Percentiles rank a stretch among this genome's conserved stretches.
Conservation (phyloP, 2,113 vertebrate species). For the Salvator merianae region DNA sequence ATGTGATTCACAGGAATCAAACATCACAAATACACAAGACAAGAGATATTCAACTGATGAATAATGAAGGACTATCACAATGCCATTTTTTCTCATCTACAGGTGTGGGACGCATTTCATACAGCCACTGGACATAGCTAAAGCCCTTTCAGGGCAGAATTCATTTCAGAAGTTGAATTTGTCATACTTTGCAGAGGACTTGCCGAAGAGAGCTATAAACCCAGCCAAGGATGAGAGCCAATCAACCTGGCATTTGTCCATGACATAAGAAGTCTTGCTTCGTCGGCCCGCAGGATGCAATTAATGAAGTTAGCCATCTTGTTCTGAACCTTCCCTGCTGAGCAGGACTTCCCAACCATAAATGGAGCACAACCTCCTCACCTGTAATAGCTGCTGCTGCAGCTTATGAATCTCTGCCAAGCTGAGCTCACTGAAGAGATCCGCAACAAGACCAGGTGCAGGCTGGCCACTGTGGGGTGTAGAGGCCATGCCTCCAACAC, state of each 20-base stretch:
- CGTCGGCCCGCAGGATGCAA: neutral
- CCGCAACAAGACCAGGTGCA: constrained; percentile 79
- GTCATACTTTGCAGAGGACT: neutral
- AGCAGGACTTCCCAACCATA: neutral
- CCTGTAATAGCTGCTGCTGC: constrained; percentile 84
- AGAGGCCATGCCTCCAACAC: constrained; percentile 73
- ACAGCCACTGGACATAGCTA: no score
- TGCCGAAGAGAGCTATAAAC: neutral
- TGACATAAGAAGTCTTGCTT: no score
- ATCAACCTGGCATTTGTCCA: no score
- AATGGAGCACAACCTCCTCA: constrained; percentile 35
- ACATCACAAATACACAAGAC: no score
- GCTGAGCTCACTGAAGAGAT: constrained; percentile 84
- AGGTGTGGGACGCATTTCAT: no score
- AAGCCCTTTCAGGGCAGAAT: no score
- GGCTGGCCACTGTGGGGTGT: constrained; percentile 75
- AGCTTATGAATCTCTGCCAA: constrained; percentile 84
- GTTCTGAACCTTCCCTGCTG: neutral
- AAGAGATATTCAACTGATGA: no score
- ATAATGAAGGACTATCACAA: no score
- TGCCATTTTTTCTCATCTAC: no score
- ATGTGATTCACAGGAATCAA: no score
- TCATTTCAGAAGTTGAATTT: neutral
- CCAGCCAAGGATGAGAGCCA: neutral
- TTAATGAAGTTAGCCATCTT: neutral